Base-by-base conservation (phyloP, 1,140 invertebrate species). In the Drosophila miranda region DNA sequence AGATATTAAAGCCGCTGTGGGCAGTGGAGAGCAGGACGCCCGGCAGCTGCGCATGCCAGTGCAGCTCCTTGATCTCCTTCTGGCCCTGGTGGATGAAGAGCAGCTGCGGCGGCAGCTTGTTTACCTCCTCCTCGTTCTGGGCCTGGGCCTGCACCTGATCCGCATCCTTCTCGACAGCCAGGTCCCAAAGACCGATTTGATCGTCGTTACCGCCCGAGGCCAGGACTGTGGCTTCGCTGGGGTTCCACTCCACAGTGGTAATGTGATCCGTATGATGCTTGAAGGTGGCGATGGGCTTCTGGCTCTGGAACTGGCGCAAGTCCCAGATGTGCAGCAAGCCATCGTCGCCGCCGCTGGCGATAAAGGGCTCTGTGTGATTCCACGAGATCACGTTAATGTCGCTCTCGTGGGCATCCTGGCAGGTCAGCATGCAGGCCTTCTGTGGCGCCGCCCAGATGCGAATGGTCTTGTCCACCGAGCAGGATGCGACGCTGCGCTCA, bases 11-110 rank as follows among this genome's bases (percentile, higher is more conserved):
- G 48, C 98, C 98, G 89, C 95, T 96, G 63, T 96, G 93, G 23
- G 99, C 97, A 19, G 99, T 99, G 38, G 96, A 98, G n/a, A 99
- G 93, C 30, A 99, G 92, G 3, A 98, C 94, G 11, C 98, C 98
- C 9, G 98, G 95, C 70, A 99, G 93, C 91, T 99, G 98, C 23
- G 95, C 94, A 92, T 99, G 99, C 99, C 99, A 99, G 90, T 99
- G 99, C 13, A 99, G 91, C 93, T 99, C 99, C 92, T 99, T 99
- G 23, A 99, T 96, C 83, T 99, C 98, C 54, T 95, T 96, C 91
- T 99, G 98, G 52, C 99, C 99, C 93, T 99, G 97, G 92, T 99
- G 99, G 75, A 99, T 98, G 90, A 99, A 99, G 44, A 99, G 92
- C 4, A 99, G 91, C 91, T 99, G 98, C 1, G 98, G 96, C 41